Evolutionary conservation across 2,888 invertebrate genomes (phyloP), one percentile per base, ranked within the genome.

Genomic region (Caenorhabditis sp.): DNA sequence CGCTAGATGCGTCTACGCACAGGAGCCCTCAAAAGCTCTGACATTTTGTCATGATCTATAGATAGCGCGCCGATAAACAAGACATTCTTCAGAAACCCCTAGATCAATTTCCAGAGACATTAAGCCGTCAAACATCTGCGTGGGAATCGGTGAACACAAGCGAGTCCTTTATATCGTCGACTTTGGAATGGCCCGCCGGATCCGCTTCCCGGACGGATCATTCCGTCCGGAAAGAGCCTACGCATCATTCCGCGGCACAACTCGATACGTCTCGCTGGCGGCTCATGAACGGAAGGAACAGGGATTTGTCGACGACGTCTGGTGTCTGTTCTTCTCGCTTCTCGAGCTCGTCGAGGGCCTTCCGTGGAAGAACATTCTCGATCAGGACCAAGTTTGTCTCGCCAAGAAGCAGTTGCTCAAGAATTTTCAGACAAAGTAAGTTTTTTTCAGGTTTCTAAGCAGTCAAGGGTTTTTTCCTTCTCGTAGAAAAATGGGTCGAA

Each of bases 221-320:
- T 84, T 88, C 56, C 85, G 89, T 50, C 85, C 84, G 0, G 85
- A 84, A 60, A 82, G 88, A 2, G n/a, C 53, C 8, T 90, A 90
- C 58, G 90, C 90, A 2, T 89, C 89, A 11, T 91, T 90, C 72
- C 86, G 90, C 28, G 89, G 89, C 40, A 90, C 89, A 6, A 83
- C 85, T 15, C 84, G 89, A 62, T 90, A 91, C 69, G 90, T 89
- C 1, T 89, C 89, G 8, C 44, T 90, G 50, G 82, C 83, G 15
- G 88, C 89, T 53, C 90, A 90, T 71, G 86, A 88, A 51, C 69
- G 88, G 26, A 79, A 83, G 60, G 88, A 88, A 24, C 86, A 85
- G 70, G 87, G 88, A 22, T 87, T 87, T 15, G 82, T 80, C 11
- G 90, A 90, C 72, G 90, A 90, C 72, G 62, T 90, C 8, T 83